Percentiles rank a stretch among this genome's conserved stretches.
These are phyloP conservation scores for Seladonia tumulorum DNA, from an alignment of 2,888 invertebrate genomes.

Conservation along the genomic window DNA sequence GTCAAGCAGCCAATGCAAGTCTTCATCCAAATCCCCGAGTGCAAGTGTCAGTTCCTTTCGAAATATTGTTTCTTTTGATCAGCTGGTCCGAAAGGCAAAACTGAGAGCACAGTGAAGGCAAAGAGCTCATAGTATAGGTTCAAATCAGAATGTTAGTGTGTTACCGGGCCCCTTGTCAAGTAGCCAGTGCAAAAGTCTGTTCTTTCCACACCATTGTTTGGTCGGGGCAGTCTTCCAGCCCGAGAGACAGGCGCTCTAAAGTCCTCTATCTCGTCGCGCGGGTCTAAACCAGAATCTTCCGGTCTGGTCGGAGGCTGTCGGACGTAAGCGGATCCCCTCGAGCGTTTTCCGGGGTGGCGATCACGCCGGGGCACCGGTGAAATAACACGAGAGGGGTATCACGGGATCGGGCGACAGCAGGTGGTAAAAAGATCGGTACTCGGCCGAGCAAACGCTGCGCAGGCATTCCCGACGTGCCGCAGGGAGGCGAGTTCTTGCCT, in stretches of 20 bases:
- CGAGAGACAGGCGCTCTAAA: not conserved
- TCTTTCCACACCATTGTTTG: too few species aligned
- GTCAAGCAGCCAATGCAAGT: too few species aligned
- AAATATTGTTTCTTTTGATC: too few species aligned
- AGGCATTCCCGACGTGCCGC: constrained; percentile 77
- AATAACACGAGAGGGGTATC: constrained; percentile 58
- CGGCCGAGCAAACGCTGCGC: constrained; percentile 71
- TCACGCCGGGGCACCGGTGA: constrained; percentile 38
- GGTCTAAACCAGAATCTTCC: not conserved
- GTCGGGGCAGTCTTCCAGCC: not conserved
- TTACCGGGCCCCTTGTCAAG: too few species aligned
- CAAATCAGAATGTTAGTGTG: too few species aligned
- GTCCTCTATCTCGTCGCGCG: not conserved
- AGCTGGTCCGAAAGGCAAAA: too few species aligned
- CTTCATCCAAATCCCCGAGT: too few species aligned
- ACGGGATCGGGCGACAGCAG: constrained; percentile 70
- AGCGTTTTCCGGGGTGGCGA: constrained; percentile 53
- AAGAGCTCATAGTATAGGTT: too few species aligned
- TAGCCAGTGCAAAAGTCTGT: not conserved
- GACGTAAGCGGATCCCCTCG: constrained; percentile 33
- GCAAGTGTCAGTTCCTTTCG: too few species aligned
- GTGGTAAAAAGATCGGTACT: constrained; percentile 78
- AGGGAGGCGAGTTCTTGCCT: constrained; percentile 77
- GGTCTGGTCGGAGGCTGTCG: not conserved
- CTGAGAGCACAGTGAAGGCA: too few species aligned